Percentiles rank a stretch among this genome's conserved stretches.
These are phyloP conservation scores for Eclectus roratus DNA, from an alignment of 2,113 vertebrate genomes.

Conservation along the genomic window DNA sequence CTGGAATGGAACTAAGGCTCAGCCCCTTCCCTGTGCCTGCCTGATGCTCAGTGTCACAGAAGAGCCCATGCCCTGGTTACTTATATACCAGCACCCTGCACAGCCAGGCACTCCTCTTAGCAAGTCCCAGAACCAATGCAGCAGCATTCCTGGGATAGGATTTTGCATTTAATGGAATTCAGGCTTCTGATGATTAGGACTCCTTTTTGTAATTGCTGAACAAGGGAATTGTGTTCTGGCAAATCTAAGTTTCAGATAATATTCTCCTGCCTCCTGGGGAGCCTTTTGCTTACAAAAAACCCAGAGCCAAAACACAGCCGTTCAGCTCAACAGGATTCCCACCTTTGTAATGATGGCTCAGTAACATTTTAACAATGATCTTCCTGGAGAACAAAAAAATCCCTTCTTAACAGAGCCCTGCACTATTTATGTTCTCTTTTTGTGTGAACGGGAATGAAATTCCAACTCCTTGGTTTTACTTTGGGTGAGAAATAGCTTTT, in stretches of 20 bases:
- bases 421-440: not conserved
- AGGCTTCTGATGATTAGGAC: not conserved
- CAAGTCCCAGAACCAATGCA: not conserved
- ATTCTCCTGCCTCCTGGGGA: not conserved
- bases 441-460: not conserved
- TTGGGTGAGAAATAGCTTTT: slow-evolving; percentile 12
- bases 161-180: not conserved
- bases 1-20: not conserved
- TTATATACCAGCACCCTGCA: not conserved
- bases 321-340: not conserved
- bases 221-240: not conserved
- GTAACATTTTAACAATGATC: not conserved
- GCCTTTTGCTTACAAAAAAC: not conserved
- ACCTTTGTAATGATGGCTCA: not conserved
- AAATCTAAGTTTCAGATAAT: not conserved
- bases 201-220: not conserved
- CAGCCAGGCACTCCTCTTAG: not conserved
- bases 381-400: not conserved
- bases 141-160: not conserved
- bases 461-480: not conserved
- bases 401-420: not conserved
- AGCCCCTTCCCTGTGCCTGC: not conserved
- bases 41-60: rapidly evolving
- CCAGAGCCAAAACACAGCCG: not conserved
- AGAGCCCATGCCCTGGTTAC: rapidly evolving